Base-by-base conservation (phyloP, 2,888 invertebrate genomes). In the Vanessa cardui region DNA sequence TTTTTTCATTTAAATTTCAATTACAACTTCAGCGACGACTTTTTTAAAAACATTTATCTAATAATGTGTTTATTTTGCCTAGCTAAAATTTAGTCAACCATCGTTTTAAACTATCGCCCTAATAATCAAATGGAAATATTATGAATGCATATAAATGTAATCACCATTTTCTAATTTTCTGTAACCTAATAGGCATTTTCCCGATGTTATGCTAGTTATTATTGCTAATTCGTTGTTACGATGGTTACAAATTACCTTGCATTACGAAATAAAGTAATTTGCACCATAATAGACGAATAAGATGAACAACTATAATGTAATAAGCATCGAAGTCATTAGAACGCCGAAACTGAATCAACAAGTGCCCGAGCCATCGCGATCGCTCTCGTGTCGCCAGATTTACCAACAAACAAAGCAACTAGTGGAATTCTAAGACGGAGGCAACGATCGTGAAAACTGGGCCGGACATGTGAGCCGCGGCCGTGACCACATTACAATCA, bases 401-500 rank as follows among this genome's bases (percentile, higher is more conserved):
- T 58, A 62, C 71, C 78, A 76, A 85, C 89, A 88, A 88, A 90
- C 90, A 90, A 91, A 90, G 89, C 86, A 85, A 85, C 82, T 74
- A 79, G 80, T 88, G 87, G 87, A 86, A 86, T 83, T 83, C 83
- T 80, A 80, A 74, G 73, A 73, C 73, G 73, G 72, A 74, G 77
- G 76, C 79, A 77, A 74, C 78, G 74, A 76, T 77, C 90, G 90
- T 89, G 90, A 90, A 90, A 92, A 91, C 91, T 90, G 88, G 89
- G 88, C 90, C 91, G 92, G 91, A 90, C 91, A 90, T 89, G 85
- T 89, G 89, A 89, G 89, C 85, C 85, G 85, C 89, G 90, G 88
- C 92, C 91, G 88, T 91, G 92, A 87, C 92, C 92, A 87, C 84
- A 80, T 88, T 90, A 90, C 92, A 90, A 90, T 91, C 92, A 92